These are phyloP conservation scores for Drepanosiphum platanoidis DNA, from an alignment of 2,888 invertebrate genomes.

Conservation along the genomic window DNA sequence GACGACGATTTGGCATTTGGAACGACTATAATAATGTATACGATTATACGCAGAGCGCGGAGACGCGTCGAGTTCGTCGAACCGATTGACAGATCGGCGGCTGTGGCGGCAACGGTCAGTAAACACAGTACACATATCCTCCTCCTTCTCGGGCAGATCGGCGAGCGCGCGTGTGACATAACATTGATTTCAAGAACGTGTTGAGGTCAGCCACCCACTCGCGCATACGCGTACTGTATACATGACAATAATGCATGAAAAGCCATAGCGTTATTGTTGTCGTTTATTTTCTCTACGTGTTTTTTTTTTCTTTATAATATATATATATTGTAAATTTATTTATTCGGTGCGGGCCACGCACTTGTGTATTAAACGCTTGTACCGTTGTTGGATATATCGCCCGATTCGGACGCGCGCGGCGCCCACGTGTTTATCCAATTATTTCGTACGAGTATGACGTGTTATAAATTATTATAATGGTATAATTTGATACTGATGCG, in stretches of 20 bases:
- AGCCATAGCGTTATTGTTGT: not conserved
- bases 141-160: not conserved
- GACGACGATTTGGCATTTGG: not conserved
- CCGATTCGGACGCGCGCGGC: constrained; percentile 29
- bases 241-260: not conserved
- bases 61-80: constrained; percentile 49
- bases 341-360: constrained; percentile 35
- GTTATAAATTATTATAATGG: not conserved
- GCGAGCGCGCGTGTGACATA: constrained; percentile 30
- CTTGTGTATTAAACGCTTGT: not conserved
- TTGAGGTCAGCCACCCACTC: constrained; percentile 56
- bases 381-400: constrained; percentile 19
- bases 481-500: not conserved
- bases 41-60: not conserved
- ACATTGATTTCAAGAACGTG: constrained; percentile 58
- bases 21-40: too few species aligned
- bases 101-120: not conserved
- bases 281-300: not conserved
- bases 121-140: not conserved
- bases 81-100: constrained; percentile 42
- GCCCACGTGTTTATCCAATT: constrained; percentile 47
- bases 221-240: not conserved
- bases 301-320: not conserved
- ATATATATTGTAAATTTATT: not conserved
- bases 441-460: too few species aligned